Percentiles rank a stretch among this genome's conserved stretches.
Conservation (phyloP, 2,113 vertebrate genomes). For the Mirza zaza region DNA sequence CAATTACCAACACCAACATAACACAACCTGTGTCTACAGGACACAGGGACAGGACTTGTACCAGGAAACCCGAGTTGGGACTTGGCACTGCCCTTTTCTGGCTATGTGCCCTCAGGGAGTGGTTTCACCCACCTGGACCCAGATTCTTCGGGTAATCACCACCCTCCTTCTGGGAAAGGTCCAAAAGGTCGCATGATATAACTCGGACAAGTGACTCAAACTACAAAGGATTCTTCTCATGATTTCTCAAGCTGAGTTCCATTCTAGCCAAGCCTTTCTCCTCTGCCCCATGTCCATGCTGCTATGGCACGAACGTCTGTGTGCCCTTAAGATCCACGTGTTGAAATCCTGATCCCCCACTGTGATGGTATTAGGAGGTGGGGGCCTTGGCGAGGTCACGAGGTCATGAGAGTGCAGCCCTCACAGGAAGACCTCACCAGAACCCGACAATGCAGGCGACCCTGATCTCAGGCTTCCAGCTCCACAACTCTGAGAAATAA, state of each 20-base stretch:
- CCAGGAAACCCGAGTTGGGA: background rate
- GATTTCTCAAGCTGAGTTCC: background rate
- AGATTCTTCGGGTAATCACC: background rate
- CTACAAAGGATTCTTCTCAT: background rate
- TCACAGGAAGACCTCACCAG: background rate
- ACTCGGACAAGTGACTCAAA: background rate
- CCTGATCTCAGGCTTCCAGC: background rate
- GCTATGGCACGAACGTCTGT: background rate
- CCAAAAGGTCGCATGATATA: background rate
- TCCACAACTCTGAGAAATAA: background rate
- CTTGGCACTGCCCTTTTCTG: background rate
- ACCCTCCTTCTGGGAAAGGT: background rate
- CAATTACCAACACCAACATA: background rate
- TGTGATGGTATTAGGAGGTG: background rate
- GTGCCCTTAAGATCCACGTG: background rate
- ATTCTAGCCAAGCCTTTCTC: background rate
- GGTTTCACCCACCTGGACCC: background rate
- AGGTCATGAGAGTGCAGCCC: background rate
- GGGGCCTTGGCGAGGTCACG: background rate
- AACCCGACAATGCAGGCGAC: background rate
- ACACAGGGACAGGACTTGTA: background rate
- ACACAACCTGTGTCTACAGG: no score
- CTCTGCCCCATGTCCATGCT: background rate
- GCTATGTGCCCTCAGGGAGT: background rate
- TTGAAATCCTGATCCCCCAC: no score